Percentiles rank a stretch among this genome's conserved stretches.
These are phyloP conservation scores for Lydus trimaculatus DNA, from an alignment of 2,888 invertebrate genomes.

Conservation along the genomic window DNA sequence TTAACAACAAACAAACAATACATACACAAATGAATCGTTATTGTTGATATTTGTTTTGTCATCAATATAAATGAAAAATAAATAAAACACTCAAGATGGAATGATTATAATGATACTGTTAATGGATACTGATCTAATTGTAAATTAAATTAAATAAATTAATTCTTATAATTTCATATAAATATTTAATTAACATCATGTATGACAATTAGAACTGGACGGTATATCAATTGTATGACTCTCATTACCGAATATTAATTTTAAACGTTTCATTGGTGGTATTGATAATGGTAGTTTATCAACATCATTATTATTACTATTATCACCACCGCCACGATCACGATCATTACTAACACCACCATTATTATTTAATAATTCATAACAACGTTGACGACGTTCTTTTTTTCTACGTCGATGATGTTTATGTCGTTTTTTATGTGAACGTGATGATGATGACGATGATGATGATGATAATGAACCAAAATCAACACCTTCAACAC, in stretches of 20 bases:
- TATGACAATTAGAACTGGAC: slow-evolving; percentile 66
- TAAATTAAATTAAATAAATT: neutral
- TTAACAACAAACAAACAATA: neutral
- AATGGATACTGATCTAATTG: neutral
- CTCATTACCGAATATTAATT: slow-evolving; percentile 88
- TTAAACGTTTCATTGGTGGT: slow-evolving; percentile 82
- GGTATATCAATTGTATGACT: slow-evolving; percentile 89
- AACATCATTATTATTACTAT: slow-evolving; percentile 35
- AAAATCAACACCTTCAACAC: slow-evolving; percentile 75
- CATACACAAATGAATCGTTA: neutral
- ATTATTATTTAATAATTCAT: neutral
- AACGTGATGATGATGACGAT: slow-evolving; percentile 58
- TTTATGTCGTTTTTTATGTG: slow-evolving; percentile 70
- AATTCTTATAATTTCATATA: neutral
- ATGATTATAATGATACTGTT: neutral
- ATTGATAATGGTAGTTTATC: slow-evolving; percentile 62
- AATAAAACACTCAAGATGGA: neutral
- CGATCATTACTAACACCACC: neutral
- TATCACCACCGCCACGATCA: slow-evolving; percentile 12
- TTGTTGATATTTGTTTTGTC: neutral
- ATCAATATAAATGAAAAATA: neutral
- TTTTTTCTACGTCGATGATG: neutral
- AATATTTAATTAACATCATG: slow-evolving; percentile 17
- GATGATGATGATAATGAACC: neutral
- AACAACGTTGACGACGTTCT: neutral